A percentile compares a stretch with the other conserved stretches of the same genome.
These are phyloP conservation scores for Bungarus multicinctus DNA, from an alignment of 2,113 vertebrate species.

Conservation along the genomic window DNA sequence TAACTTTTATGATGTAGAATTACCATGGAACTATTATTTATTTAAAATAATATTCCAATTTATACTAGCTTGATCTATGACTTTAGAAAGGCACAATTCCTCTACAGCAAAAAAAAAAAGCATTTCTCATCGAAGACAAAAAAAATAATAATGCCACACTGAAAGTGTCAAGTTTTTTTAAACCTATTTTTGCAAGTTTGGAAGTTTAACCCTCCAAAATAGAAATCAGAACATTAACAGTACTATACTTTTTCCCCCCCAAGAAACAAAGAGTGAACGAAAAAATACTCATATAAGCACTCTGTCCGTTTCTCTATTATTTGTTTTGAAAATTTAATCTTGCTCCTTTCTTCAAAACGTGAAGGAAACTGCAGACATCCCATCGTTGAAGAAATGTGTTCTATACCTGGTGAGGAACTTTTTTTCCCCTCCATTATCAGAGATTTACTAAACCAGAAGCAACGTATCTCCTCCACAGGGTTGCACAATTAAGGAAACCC, in stretches of 20 bases:
- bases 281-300: not conserved
- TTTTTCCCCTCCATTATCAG: not conserved
- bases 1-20: not conserved
- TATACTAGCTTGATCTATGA: not conserved
- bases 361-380: not conserved
- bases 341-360: not conserved
- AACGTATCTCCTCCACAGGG: not conserved
- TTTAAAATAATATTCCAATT: not conserved
- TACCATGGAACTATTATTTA: not conserved
- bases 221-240: not conserved
- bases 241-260: not conserved
- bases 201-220: not conserved
- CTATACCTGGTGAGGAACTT: not conserved
- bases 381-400: not conserved
- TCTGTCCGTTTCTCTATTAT: not conserved
- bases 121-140: not conserved
- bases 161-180: not conserved
- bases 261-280: not conserved
- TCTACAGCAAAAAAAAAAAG: not conserved
- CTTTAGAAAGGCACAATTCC: not conserved
- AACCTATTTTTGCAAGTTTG: not conserved
- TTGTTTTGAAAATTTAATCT: not conserved
- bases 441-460: not conserved
- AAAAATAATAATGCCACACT: not conserved
- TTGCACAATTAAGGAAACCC: not conserved